These are phyloP conservation scores for Phyto melanocephala DNA, from an alignment of 2,888 invertebrate genomes.

Conservation along the genomic window DNA sequence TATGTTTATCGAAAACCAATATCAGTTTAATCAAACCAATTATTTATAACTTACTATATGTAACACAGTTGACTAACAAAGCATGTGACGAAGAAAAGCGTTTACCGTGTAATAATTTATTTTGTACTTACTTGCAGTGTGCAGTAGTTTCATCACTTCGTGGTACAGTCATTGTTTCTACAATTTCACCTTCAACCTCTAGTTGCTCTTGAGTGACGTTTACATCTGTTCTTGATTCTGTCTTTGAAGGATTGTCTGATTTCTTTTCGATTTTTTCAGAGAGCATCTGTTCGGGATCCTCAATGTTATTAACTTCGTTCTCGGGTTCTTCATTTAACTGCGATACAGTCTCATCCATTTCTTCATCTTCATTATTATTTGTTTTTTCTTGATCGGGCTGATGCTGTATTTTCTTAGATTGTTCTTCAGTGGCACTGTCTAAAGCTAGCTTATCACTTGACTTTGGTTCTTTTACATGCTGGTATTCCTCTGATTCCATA, in stretches of 20 bases:
- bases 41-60: too few species aligned
- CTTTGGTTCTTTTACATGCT: conserved; percentile 90
- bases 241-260: conserved; percentile 75
- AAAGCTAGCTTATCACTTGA: conserved; percentile 85
- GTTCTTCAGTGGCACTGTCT: conserved; percentile 90
- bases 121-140: conserved; percentile 83
- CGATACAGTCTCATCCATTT: conserved; percentile 77
- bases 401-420: conserved; percentile 83
- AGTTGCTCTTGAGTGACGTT: conserved; percentile 79
- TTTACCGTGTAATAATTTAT: neutral
- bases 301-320: conserved; percentile 66
- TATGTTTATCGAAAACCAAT: too few species aligned
- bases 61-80: too few species aligned
- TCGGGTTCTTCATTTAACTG: conserved; percentile 79
- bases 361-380: conserved; percentile 80
- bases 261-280: conserved; percentile 80
- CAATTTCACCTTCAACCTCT: conserved; percentile 87
- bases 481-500: conserved; percentile 84
- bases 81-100: too few species aligned
- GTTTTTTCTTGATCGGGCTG: conserved; percentile 82
- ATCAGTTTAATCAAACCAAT: too few species aligned
- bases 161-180: conserved; percentile 83
- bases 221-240: conserved; percentile 79
- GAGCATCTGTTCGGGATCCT: conserved; percentile 74
- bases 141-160: conserved; percentile 87